phyloP scores from a whole-genome alignment of 2,113 vertebrate genomes.

The Leuciscus idus region DNA sequence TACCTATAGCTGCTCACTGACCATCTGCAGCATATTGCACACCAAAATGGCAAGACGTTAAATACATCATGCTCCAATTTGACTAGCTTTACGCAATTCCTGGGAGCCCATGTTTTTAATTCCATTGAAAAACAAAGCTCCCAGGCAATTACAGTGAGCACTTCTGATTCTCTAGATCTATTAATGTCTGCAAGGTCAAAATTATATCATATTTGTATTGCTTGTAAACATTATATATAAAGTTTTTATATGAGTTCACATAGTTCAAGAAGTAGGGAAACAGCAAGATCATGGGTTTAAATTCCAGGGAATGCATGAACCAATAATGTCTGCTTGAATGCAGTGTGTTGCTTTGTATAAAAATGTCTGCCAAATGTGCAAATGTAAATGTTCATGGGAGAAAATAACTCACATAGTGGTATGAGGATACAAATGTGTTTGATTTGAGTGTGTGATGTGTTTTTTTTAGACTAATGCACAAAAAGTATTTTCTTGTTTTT shows the following conservation, averaged over 20 bases:
- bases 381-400: background rate
- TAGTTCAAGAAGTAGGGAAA: background rate
- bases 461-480: background rate
- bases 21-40: background rate
- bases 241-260: background rate
- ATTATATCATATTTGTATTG: background rate
- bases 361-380: background rate
- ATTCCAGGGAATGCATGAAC: background rate
- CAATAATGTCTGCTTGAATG: background rate
- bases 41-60: background rate
- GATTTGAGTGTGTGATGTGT: background rate
- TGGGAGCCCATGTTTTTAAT: background rate
- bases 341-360: background rate
- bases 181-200: background rate
- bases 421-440: background rate
- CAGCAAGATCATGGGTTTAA: background rate
- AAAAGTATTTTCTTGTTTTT: constrained; percentile 16
- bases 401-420: too few species aligned
- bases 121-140: background rate
- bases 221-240: background rate
- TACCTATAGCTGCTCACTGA: background rate
- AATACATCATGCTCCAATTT: background rate
- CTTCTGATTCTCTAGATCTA: background rate
- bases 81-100: background rate
- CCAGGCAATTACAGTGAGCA: background rate